phyloP scores from a whole-genome alignment of 2,113 vertebrate genomes.

The Grammomys surdaster region DNA sequence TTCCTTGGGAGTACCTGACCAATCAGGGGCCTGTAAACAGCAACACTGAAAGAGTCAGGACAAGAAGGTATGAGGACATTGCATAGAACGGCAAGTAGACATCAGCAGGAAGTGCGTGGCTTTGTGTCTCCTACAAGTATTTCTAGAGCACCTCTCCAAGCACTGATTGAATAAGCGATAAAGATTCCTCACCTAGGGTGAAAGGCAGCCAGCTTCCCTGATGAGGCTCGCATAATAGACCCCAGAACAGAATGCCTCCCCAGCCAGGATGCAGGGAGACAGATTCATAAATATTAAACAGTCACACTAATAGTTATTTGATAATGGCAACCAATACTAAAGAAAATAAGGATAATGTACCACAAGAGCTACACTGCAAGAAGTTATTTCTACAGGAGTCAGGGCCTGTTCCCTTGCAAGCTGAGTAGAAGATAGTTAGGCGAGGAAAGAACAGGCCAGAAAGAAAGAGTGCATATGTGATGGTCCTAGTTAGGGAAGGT shows the following conservation, averaged over 20 bases:
- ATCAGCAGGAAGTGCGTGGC: not conserved
- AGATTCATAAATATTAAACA: not conserved
- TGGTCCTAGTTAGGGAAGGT: not conserved
- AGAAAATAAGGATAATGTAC: not conserved
- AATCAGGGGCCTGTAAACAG: not conserved
- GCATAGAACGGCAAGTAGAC: not conserved
- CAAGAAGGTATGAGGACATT: not conserved
- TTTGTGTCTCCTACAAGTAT: not conserved
- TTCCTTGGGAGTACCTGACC: not conserved
- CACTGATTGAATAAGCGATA: not conserved
- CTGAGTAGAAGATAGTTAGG: not conserved
- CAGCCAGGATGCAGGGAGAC: not conserved
- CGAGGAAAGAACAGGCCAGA: not conserved
- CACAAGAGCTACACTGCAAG: not conserved
- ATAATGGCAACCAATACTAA: not conserved
- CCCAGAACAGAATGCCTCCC: not conserved
- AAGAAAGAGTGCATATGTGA: not conserved
- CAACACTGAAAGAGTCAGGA: not conserved
- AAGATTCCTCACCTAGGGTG: not conserved
- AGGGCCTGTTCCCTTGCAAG: not conserved
- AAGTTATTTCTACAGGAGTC: too few relatives aligned
- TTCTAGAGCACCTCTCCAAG: not conserved
- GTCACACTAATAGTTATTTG: not conserved
- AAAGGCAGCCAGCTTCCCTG: too few relatives aligned
- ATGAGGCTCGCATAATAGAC: fast-evolving